Evolutionary conservation across 2,888 invertebrate species (phyloP), one percentile per base, ranked within the genome.

Genomic region (Caenorhabditis zanzibari): DNA sequence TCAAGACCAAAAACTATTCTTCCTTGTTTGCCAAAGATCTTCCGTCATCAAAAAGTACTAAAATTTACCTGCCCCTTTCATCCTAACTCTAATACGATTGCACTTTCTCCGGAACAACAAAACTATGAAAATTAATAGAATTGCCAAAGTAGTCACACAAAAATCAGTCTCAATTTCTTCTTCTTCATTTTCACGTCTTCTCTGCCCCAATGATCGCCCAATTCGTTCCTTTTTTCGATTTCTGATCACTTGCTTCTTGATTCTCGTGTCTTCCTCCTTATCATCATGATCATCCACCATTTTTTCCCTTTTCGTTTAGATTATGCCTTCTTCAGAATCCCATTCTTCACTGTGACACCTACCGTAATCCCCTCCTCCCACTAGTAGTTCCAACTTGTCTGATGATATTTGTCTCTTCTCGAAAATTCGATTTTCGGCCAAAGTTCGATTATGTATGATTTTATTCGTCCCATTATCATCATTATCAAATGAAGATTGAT

Each of bases 211-310:
- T 75, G 69, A 69, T 69, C 76, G 59, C 26, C 54, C 54, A 54
- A 54, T 54, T 54, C 54, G 54, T 54, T 54, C 26, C 44, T 44
- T 75, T 26, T 38, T 32, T 41, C 69, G 77, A 77, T 77, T 77
- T 77, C 38, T 44, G 77, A 77, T 77, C 77, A 63, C 79, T 79
- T 71, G 71, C 63, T 71, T 41, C 61, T 35, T 71, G 71, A 63
- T 71, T 79, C 63, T 61, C 63, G 68, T 64, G 44, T 44, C 44
- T 35, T 16, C 28, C 56, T 75, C 26, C 59, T 69, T 69, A 68
- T 69, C 76, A 68, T 41, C 59, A 75, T 76, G 59, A 76, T 76
- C 76, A 59, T 69, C 61, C 68, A 63, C 52, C 75, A 64, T 54
- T 58, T 54, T 14, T 24, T 12, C 26, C 35, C 26, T 63, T 44